Evolutionary conservation across 2,888 invertebrate species (phyloP).

Genomic region (Lamellibrachia columna): DNA sequence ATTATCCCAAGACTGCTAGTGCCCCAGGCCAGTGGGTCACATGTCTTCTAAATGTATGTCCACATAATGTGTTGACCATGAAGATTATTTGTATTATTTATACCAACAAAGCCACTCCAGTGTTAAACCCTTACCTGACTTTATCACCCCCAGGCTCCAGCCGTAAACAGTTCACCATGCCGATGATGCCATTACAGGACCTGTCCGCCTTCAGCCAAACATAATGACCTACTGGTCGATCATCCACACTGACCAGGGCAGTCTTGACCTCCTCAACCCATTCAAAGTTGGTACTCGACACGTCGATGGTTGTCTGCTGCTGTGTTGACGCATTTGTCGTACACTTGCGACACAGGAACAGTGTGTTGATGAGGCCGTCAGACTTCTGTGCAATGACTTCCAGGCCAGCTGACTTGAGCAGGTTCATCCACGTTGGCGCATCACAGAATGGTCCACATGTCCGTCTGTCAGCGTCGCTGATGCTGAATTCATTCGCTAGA

Average conservation of each 20-base stretch:
- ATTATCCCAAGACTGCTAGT: too few species aligned
- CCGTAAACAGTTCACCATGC: constrained; percentile 89
- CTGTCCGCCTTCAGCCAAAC: constrained; percentile 72
- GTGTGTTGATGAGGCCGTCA: constrained; percentile 70
- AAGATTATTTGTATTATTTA: background rate
- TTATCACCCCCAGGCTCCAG: constrained; percentile 85
- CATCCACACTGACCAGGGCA: constrained; percentile 71
- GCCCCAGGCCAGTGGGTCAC: too few species aligned
- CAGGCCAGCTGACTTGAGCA: constrained; percentile 66
- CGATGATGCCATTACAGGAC: constrained; percentile 78
- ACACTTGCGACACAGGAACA: constrained; percentile 74
- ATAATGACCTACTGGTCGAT: constrained; percentile 68
- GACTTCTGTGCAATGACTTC: constrained; percentile 73
- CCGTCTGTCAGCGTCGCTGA: constrained; percentile 34
- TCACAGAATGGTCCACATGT: constrained; percentile 47
- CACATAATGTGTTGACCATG: too few species aligned
- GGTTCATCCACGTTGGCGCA: constrained; percentile 43
- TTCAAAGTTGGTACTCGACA: constrained; percentile 24
- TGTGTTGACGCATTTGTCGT: constrained; percentile 31
- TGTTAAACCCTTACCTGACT: constrained; percentile 69
- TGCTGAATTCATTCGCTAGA: constrained; percentile 44
- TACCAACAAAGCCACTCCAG: background rate
- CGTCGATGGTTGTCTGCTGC: constrained; percentile 28
- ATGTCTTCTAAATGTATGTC: too few species aligned
- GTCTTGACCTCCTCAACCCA: constrained; percentile 86